Evolutionary conservation across 2,888 invertebrate genomes (phyloP).

Genomic region (Nycteola revayana): DNA sequence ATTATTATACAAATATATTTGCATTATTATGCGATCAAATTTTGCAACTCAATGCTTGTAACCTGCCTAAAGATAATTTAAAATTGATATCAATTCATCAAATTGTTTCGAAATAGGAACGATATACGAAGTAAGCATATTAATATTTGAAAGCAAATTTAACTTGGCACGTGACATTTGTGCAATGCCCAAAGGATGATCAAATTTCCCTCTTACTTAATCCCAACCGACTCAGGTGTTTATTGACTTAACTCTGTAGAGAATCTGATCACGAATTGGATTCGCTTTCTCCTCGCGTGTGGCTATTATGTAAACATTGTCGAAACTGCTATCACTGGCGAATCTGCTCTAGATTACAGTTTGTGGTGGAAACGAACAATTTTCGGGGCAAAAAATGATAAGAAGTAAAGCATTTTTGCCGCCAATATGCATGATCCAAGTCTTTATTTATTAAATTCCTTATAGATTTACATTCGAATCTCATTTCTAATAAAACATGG

Average conservation of each 20-base stretch:
- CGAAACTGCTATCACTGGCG: conserved; percentile 41
- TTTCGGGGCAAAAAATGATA: conserved; percentile 12
- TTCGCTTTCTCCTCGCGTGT: conserved; percentile 44
- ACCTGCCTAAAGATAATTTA: too few species aligned
- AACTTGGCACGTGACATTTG: conserved; percentile 3
- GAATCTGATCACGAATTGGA: conserved; percentile 39
- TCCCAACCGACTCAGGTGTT: conserved; percentile 31
- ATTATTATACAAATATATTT: too few species aligned
- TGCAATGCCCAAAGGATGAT: conserved; percentile 7
- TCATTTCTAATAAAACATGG: too few species aligned
- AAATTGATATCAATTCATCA: too few species aligned
- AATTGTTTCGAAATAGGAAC: too few species aligned
- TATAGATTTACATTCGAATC: too few species aligned
- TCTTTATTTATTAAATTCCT: too few species aligned
- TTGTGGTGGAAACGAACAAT: conserved; percentile 21
- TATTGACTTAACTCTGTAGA: conserved; percentile 39
- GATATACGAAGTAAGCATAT: too few species aligned
- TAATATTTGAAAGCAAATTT: not conserved
- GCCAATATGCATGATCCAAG: too few species aligned
- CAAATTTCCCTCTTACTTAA: conserved; percentile 11
- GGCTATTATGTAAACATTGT: conserved; percentile 45
- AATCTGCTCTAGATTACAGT: conserved; percentile 36
- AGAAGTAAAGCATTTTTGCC: not conserved
- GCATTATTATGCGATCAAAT: too few species aligned
- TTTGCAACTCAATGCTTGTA: too few species aligned